Base-by-base conservation (phyloP, 2,888 invertebrate species). In the Marasmarcha lunaedactyla region DNA sequence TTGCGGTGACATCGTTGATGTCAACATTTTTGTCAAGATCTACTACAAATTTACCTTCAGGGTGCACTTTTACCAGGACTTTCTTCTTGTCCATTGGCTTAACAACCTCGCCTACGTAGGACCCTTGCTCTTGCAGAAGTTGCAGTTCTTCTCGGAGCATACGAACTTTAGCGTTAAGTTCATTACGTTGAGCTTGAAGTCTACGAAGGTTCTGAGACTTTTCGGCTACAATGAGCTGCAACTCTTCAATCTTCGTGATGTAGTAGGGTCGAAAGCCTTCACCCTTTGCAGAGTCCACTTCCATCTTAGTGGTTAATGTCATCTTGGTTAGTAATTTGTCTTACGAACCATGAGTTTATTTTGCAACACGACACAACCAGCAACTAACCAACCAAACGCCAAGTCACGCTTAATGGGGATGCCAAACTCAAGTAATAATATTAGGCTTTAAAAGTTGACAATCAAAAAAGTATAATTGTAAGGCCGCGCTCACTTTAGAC, bases 41-140 rank as follows among this genome's bases (percentile, higher is more conserved):
- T 14, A 99, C 99, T 1, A 99, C 98, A 79, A 98, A 99, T 85
- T 99, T 99, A 45, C 99, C 99, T 78, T 99, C 99, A 0, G 98
- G 98, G 67, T 99, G 98, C 0, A 98, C 98, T 84, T 99, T 99
- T 1, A 99, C 98, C 0, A 99, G 86, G 0, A 99, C 98, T 73
- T 99, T 99, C 81, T 99, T 99, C 74, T 99, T 99, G 72, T 99
- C 99, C 98, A 99, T 99, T 0, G 98, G 97, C 67, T 99, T 98
- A 0, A 98, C 98, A 2, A 99, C 98, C 83, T 99, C 99, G 7
- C 99, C 99, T 1, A 99, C 99, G 79, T 99, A 98, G 12, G 98
- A 98, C 10, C 99, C 99, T 70, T 99, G 99, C 63, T 99, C 99
- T 69, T 94, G 93, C 9, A 99, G 85, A 15, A 98, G 86, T 78